Base-by-base conservation (phyloP, 2,797 vertebrate genomes). In the Cyclura pinguis region DNA sequence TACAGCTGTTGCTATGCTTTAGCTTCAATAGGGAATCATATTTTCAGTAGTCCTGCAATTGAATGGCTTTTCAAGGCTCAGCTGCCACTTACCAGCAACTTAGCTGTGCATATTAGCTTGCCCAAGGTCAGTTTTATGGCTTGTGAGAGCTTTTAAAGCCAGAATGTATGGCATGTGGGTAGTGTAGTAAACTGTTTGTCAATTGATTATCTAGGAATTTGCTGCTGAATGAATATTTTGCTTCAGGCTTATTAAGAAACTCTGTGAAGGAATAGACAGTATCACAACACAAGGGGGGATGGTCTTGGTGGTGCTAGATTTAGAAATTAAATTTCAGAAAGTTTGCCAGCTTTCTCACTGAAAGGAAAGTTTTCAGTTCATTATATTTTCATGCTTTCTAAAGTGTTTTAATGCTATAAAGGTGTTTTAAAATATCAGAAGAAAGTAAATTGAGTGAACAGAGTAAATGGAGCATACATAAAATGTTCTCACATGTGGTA, bases 381-480 rank as follows among this genome's bases (percentile, higher is more conserved):
- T 72, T 69, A 62, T 10, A 55, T 82, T 72, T 29, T 42, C 80
- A 78, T 87, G 59, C 10, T 78, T 59, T 47, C 74, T 7, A 82
- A 88, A 55, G 14, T 35, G 52, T 69, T 81, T 88, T 55, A 42
- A 72, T 87, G 59, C 29, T 87, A 59, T n/a, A 7, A 82, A 88
- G 29, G 8, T 38, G 35, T 69, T 81, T 88, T 29, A 57, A 72
- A 88, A 88, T 73, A 73, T 74, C 32, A 76, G 20, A 72, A n/a
- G 2, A 22, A 4, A n/a, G 7, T 72, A n/a, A 85, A 72, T 55
- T 35, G 69, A 74, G 50, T 72, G 64, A 73, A 86, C 50, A 57
- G 24, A 57, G 9, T 35, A 73, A 59, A 42, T 10, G 18, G 16
- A 38, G 52, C 9, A 22, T 59, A 77, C 7, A 42, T 57, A 86